These are phyloP conservation scores for Leptogaster cylindrica DNA, from an alignment of 2,888 invertebrate species.

Conservation along the genomic window DNA sequence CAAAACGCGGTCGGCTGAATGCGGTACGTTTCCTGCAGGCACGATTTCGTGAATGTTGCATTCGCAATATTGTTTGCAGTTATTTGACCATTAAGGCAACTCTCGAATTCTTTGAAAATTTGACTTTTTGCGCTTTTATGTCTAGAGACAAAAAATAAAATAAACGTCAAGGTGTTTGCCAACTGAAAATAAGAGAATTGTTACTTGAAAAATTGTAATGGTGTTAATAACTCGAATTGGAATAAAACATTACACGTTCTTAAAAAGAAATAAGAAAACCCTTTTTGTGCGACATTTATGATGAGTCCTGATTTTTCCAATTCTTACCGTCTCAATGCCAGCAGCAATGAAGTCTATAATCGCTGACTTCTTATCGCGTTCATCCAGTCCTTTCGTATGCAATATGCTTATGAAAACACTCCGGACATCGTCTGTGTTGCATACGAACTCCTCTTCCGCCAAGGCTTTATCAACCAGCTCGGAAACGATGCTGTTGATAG, in stretches of 20 bases:
- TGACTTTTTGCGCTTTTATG: constrained; percentile 71
- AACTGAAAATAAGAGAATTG: constrained; percentile 63
- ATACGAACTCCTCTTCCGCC: constrained; percentile 63
- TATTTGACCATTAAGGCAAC: constrained; percentile 64
- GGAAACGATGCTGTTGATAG: constrained; percentile 71
- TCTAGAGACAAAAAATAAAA: constrained; percentile 75
- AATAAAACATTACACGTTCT: neutral
- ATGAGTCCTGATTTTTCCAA: neutral
- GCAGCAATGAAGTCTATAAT: constrained; percentile 87
- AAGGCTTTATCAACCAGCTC: constrained; percentile 76
- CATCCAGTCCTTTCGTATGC: constrained; percentile 73
- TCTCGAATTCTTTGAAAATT: constrained; percentile 70
- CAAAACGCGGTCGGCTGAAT: constrained; percentile 76
- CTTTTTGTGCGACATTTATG: no score
- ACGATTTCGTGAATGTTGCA: constrained; percentile 79
- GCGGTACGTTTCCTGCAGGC: constrained; percentile 75
- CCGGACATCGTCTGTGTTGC: constrained; percentile 65
- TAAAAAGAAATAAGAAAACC: no score
- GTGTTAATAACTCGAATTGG: neutral
- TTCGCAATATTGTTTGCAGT: constrained; percentile 67
- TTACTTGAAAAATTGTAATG: neutral
- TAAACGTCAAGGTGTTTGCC: constrained; percentile 80
- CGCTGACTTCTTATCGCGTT: constrained; percentile 82
- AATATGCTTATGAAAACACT: constrained; percentile 80
- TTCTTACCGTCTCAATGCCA: constrained; percentile 79